Evolutionary conservation across 2,113 vertebrate genomes (phyloP), one percentile per base, ranked within the genome.

Genomic region (Dromaius novaehollandiae): DNA sequence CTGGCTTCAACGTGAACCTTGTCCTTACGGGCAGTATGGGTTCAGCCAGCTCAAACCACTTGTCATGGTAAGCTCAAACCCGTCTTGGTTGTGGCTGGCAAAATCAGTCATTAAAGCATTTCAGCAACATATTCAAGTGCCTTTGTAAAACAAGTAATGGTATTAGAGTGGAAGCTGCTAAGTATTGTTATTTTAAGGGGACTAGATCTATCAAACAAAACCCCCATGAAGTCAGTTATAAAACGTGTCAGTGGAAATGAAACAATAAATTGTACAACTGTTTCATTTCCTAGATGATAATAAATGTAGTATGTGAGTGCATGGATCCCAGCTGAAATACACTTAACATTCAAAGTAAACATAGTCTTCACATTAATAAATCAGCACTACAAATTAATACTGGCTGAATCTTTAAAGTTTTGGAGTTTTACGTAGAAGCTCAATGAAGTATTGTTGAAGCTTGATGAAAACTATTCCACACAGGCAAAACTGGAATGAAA

Each of bases 171-270:
- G 21, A 93, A 95, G 70, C 40, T 84, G 69, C 74, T 84, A 77
- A 81, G 56, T 76, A 77, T 77, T 92, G 89, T 89, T 92, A 77
- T 87, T 94, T 95, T 91, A 74, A 91, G 56, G 73, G 95, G 78
- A 93, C 55, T 21, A 77, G 58, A 89, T 21, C 34, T 58, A 66
- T 32, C 48, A 69, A 73, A 79, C 66, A 85, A 75, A 93, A 88
- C 9, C 38, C 11, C 46, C 34, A 50, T 36, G 36, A 93, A 58
- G 30, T n/a, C 50, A 80, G 42, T 22, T 80, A 36, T 51, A 80
- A 53, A 30, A 89, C 86, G 80, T 38, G 46, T 34, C 87, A 76
- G 48, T 87, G n/a, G 66, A 89, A 92, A 80, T 53, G 46, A 89
- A 85, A 42, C 66, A 95, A 63, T 13, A 40, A 74, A 74, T 3